Evolutionary conservation across 2,888 invertebrate species (phyloP), one percentile per base, ranked within the genome.

Genomic region (Lepidochrysops patricia): DNA sequence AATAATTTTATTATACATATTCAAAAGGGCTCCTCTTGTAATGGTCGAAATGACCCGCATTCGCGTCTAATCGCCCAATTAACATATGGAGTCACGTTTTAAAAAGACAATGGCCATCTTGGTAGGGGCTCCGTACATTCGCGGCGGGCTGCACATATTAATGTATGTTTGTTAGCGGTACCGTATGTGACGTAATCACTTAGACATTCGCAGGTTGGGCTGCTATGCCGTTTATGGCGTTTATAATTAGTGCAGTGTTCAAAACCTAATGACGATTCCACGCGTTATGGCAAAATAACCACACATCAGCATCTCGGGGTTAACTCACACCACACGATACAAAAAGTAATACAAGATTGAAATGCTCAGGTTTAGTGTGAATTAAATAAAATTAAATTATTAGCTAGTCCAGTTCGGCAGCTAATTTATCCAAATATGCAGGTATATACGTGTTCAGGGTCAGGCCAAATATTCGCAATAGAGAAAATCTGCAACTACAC

Each of bases 1-100:
- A 88, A 87, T 89, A 89, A 88, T 88, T 80, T 87, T 87, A 84
- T 78, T 88, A 86, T 88, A 89, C 87, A 88, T 88, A 89, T 89
- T 89, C 89, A 89, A 89, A 89, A 84, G 84, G 85, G 84, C 84
- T 81, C 70, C 77, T 71, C 71, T 70, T 69, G 85, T 87, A 87
- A 89, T 87, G 88, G 82, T 75, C 72, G 76, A 82, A 87, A 87
- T 89, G 89, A 89, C 89, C 89, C 86, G 89, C 85, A 89, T 89
- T 89, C 82, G 79, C 71, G 88, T 89, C 87, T 89, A 89, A 88
- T 89, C 77, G 84, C 77, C 80, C 87, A 89, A 89, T 89, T 88
- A 89, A 87, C 85, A 86, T 88, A 85, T 85, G 76, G 77, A 89
- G 89, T 89, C 89, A 89, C 89, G 89, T 89, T 84, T 82, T 78